Evolutionary conservation across 2,797 vertebrate genomes (phyloP), one percentile per base, ranked within the genome.

Genomic region (Clarias platycephalus): DNA sequence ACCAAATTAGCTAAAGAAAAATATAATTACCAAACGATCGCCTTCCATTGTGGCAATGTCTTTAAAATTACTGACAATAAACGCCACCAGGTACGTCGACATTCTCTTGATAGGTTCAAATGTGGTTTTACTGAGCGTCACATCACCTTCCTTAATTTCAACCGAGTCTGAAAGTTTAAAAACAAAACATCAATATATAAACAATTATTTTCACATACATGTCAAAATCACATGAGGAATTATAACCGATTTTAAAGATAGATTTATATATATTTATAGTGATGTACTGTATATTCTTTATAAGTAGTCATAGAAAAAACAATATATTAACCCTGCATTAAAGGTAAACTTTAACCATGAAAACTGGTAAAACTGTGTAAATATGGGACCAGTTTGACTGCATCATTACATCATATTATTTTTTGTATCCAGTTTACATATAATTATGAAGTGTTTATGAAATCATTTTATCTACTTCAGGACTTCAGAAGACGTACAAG

Each of bases 1-100:
- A 62, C 58, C 2, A 3, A n/a, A 63, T 20, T 10, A 13, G 0
- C 5, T 24, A 1, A 2, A 4, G n/a, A 22, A 28, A 8, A 7
- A 15, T n/a, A 62, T 57, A 67, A 34, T 88, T 93, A 98, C 97
- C 96, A 13, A 0, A 78, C 91, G 76, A 0, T 0, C 0, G 0
- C 6, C 16, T 0, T 66, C 0, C 0, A 0, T 0, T 0, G 0
- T 0, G 0, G 1, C 0, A 66, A 93, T 28, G 0, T 0, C 0
- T 0, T 0, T 0, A 28, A 94, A 99, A 84, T 97, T 93, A 63
- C 96, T 95, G 92, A 99, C 95, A 0, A 99, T 97, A 90, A 96
- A 99, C 0, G 97, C 98, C 91, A 99, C 86, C 85, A 99, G 91
- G 90, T 99, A 99, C 0, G 97, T 99, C 49, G 98, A 99, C 98